Evolutionary conservation across 2,113 vertebrate genomes (phyloP), one percentile per base, ranked within the genome.

Genomic region (Vireo altiloquus): DNA sequence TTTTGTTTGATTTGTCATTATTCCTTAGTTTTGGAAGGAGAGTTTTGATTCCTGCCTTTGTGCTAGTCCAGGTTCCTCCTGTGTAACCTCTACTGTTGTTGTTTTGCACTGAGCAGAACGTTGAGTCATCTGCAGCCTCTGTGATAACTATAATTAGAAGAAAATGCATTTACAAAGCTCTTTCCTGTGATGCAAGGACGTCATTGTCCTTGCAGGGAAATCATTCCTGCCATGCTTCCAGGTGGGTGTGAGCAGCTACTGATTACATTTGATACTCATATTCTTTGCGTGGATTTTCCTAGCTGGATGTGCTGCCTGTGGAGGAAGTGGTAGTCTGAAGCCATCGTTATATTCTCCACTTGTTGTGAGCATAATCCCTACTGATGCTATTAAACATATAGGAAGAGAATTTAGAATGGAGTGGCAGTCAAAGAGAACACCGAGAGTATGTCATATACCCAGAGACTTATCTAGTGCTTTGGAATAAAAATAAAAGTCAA

Each of bases 141-240:
- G 44, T 83, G 94, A 92, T 95, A 95, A 92, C 96, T 96, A 79
- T 95, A 96, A 96, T 96, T 97, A 96, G 95, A 80, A 86, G 82
- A 71, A 95, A 94, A 96, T 82, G 69, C 89, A 61, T 94, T 94
- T 90, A 88, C 93, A 75, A 53, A 94, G 82, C 93, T 92, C 92
- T 89, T 95, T 87, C 92, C 93, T 96, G 72, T 94, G 94, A 92
- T 94, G 93, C 77, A 96, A 96, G 37, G 90, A 81, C 60, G 17
- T 88, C 87, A 42, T 65, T 94, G 90, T 91, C 92, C 87, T 91
- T 50, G 79, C 82, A 94, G 70, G 59, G 82, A 56, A 90, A 71
- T 76, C 76, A 87, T 95, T 95, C 90, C 83, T 93, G 85, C 90
- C 65, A 1, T 84, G 82, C 53, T 94, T 94, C 47, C 47, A n/a